Evolutionary conservation across 1,140 invertebrate genomes (phyloP), one percentile per base, ranked within the genome.

Genomic region (Musca domestica): DNA sequence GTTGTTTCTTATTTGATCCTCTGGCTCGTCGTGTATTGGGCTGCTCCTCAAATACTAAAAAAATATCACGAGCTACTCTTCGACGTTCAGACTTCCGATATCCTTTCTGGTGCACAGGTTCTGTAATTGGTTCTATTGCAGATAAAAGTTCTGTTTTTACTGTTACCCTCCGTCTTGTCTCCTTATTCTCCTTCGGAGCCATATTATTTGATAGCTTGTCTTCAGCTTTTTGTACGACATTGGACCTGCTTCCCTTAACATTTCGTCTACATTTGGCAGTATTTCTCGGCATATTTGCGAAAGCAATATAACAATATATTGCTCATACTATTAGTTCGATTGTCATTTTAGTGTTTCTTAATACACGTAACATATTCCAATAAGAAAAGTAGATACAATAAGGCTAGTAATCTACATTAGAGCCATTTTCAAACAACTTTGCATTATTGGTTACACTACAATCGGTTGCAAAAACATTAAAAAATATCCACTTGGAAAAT

Each of bases 61-160:
- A 81, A 10, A 81, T 81, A 58, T 81, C 78, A 1, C 78, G 78
- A 20, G 78, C 78, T 49, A 81, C 74, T 78, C 76, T 80, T 69
- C 78, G 75, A 1, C 78, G 72, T 30, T 80, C 78, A 27, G 78
- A 80, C 64, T 80, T 80, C 19, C 78, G 73, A 71, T 10, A 10
- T 41, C 34, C 34, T 12, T 10, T 10, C 10, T 80, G 78, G 58
- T 74, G 71, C 14, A 80, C 78, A 12, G 74, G 70, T 10, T 67
- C 58, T 27, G 63, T 61, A 34, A 46, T 22, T 61, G 47, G 7
- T 27, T 54, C 41, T n/a, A 73, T 72, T 56, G 74, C 72, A 3
- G 74, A 72, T 46, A 52, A 76, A 73, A 56, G 70, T 71, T 27
- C 61, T 25, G 30, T 68, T 22, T 27, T 63, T 25, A 27, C 17